Percentiles rank a stretch among this genome's conserved stretches.
Evolutionary conservation across 2,797 vertebrate genomes (phyloP).

Genomic region (Centropyge bicolor): DNA sequence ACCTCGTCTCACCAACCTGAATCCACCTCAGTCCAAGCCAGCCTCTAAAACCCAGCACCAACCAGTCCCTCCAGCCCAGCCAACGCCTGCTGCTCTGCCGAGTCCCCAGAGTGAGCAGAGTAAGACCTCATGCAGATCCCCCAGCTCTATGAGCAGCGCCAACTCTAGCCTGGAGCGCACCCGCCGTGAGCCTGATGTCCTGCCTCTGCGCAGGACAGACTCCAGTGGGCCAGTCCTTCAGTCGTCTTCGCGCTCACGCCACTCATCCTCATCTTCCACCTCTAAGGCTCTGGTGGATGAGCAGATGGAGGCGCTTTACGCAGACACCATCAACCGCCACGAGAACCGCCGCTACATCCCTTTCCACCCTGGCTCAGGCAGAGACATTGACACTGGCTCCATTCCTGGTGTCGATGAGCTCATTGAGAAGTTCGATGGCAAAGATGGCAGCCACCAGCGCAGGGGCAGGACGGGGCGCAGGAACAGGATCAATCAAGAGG

Average conservation of each 20-base stretch:
- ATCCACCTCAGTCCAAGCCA: conserved; percentile 60
- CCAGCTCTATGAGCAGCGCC: conserved; percentile 76
- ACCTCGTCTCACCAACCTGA: conserved; percentile 48
- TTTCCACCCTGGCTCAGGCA: conserved; percentile 93
- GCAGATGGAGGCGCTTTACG: conserved; percentile 90
- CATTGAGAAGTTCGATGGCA: conserved; percentile 95
- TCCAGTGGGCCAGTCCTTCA: conserved; percentile 89
- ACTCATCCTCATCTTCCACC: conserved; percentile 88
- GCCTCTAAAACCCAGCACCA: conserved; percentile 56
- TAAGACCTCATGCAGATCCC: conserved; percentile 75
- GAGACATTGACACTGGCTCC: conserved; percentile 95
- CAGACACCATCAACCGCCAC: conserved; percentile 94
- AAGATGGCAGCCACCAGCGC: conserved; percentile 84
- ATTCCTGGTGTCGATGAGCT: conserved; percentile 93
- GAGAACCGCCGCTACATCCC: conserved; percentile 97
- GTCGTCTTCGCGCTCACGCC: conserved; percentile 86
- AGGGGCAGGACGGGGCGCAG: conserved; percentile 91
- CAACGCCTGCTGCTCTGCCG: conserved; percentile 64
- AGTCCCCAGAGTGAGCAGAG: conserved; percentile 69
- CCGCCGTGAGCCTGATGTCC: conserved; percentile 89
- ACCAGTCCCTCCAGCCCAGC: conserved; percentile 22
- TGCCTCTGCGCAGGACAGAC: conserved; percentile 91
- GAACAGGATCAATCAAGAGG: conserved; percentile 91
- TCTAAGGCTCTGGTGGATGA: conserved; percentile 87
- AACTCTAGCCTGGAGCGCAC: conserved; percentile 82